Evolutionary conservation across 2,888 invertebrate species (phyloP).

Genomic region (Anthoptus insignis): DNA sequence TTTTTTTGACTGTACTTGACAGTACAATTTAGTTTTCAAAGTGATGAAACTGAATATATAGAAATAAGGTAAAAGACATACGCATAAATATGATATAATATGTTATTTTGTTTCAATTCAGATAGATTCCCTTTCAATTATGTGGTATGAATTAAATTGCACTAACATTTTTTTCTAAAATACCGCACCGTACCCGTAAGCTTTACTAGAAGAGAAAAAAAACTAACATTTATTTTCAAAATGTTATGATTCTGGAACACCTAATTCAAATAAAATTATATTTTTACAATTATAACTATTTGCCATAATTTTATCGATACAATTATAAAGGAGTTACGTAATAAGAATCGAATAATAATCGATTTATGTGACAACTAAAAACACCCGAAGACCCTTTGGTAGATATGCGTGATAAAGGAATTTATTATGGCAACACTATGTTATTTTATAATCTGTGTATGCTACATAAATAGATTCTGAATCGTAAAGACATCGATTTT

Average conservation of each 20-base stretch:
- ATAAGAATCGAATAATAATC: too few species aligned
- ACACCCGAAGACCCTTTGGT: background rate
- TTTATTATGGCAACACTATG: conserved; percentile 22
- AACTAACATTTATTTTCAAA: conserved; percentile 4
- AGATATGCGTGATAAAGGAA: background rate
- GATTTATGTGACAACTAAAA: background rate
- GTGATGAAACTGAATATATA: too few species aligned
- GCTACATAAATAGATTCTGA: conserved; percentile 28
- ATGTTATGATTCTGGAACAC: conserved; percentile 12
- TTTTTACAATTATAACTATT: conserved; percentile 13
- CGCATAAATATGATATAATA: too few species aligned
- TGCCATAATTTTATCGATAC: conserved; percentile 15
- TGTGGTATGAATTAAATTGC: too few species aligned
- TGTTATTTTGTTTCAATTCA: background rate
- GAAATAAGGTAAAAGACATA: too few species aligned
- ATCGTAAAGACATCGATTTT: conserved; percentile 26
- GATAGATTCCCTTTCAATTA: background rate
- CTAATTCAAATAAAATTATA: conserved; percentile 2
- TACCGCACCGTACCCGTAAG: conserved; percentile 35
- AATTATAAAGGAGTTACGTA: background rate
- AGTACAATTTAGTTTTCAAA: too few species aligned
- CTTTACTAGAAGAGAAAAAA: conserved; percentile 14
- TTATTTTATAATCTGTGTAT: conserved; percentile 23
- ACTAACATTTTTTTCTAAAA: conserved; percentile 23
- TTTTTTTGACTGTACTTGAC: too few species aligned